These are phyloP conservation scores for Desmodus rotundus DNA, from an alignment of 2,113 vertebrate species.

Conservation along the genomic window DNA sequence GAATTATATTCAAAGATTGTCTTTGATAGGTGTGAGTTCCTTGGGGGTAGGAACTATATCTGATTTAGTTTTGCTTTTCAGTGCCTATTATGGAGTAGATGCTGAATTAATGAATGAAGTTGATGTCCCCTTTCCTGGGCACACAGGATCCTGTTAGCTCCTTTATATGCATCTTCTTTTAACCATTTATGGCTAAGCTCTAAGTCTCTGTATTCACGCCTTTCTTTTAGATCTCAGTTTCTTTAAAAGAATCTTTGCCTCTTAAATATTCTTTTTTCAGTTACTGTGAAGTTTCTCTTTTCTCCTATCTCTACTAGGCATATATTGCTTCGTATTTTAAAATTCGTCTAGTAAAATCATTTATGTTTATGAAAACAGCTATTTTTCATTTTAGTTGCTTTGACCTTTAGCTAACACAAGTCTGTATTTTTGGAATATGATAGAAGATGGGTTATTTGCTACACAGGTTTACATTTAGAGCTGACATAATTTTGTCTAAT, in stretches of 20 bases:
- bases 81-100: neutral
- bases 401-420: neutral
- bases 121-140: neutral
- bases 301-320: neutral
- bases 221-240: neutral
- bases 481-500: constrained; percentile 29
- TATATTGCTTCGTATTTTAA: neutral
- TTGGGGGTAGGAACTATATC: neutral
- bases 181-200: neutral
- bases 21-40: neutral
- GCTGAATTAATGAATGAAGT: constrained; percentile 5
- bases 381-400: constrained; percentile 24
- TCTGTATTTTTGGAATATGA: constrained; percentile 32
- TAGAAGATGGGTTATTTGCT: constrained; percentile 16
- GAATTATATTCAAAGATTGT: neutral
- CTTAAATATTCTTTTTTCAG: constrained; percentile 16
- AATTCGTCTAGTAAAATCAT: constrained; percentile 27
- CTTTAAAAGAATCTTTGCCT: neutral
- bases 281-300: neutral
- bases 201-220: neutral
- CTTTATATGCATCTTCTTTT: neutral
- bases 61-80: neutral
- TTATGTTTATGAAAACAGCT: neutral
- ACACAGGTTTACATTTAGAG: constrained; percentile 37
- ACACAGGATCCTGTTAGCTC: neutral